Evolutionary conservation across 64 coral and sea anemone genomes (phyloP).

Genomic region (Montipora cactus): DNA sequence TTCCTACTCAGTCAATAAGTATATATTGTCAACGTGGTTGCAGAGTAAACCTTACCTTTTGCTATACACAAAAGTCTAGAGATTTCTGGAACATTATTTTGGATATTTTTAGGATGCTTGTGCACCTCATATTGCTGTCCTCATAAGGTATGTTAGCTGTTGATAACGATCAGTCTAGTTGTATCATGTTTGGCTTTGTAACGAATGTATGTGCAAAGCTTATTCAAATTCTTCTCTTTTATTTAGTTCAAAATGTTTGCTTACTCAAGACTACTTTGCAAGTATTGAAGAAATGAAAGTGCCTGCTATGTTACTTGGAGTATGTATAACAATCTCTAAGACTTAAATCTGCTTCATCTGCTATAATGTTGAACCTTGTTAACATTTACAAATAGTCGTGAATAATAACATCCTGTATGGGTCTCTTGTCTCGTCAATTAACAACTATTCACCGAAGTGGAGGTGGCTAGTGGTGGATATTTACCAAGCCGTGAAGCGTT

Average conservation of each 20-base stretch:
- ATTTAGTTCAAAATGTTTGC: conserved; percentile 30
- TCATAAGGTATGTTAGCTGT: conserved; percentile 23
- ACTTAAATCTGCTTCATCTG: too few species aligned
- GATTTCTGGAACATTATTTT: neutral
- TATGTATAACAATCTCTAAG: neutral
- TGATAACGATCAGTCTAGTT: neutral
- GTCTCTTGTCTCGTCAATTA: too few species aligned
- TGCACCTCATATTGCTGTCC: conserved; percentile 53
- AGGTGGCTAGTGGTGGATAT: too few species aligned
- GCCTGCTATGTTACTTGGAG: conserved; percentile 1
- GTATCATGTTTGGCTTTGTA: too few species aligned
- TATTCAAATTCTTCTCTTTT: neutral
- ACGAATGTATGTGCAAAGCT: neutral
- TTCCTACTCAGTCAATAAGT: too few species aligned
- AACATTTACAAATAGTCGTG: too few species aligned
- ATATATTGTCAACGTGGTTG: too few species aligned
- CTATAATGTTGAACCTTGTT: too few species aligned
- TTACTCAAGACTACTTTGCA: conserved; percentile 73
- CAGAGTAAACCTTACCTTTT: too few species aligned
- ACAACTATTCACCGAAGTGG: too few species aligned
- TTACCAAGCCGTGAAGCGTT: too few species aligned
- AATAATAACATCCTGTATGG: too few species aligned
- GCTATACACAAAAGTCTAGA: neutral
- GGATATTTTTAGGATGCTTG: conserved; percentile 33
- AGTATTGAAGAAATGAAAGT: conserved; percentile 30